Evolutionary conservation across 2,888 invertebrate species (phyloP).

Genomic region (Acanthosepion lycidas): DNA sequence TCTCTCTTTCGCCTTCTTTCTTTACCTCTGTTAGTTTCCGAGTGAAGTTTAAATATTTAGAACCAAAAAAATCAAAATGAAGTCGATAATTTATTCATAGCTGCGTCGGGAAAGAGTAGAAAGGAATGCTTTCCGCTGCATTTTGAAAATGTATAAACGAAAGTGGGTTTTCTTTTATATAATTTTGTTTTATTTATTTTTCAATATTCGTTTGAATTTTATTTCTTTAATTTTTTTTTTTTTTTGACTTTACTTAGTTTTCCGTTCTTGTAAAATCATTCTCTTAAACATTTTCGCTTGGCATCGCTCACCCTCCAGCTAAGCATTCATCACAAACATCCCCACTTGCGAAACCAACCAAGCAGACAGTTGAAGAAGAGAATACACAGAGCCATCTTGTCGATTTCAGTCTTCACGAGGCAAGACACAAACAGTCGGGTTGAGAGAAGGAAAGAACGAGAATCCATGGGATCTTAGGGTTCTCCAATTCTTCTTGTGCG

Average conservation of each 20-base stretch:
- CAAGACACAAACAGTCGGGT: neutral
- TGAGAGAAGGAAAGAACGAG: neutral
- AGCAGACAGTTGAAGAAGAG: neutral
- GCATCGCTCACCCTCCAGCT: neutral
- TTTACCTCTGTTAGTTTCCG: too few species aligned
- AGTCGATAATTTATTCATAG: too few species aligned
- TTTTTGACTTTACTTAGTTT: neutral
- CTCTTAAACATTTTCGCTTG: neutral
- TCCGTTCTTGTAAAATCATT: neutral
- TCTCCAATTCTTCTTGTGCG: neutral
- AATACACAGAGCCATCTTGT: neutral
- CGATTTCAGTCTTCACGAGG: neutral
- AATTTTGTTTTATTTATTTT: neutral
- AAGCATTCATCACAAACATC: neutral
- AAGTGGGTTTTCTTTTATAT: too few species aligned
- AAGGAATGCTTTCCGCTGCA: too few species aligned
- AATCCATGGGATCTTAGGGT: neutral
- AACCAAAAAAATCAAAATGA: too few species aligned
- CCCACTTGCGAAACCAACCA: neutral
- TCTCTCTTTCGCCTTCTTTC: too few species aligned
- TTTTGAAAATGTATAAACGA: too few species aligned
- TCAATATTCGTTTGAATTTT: neutral
- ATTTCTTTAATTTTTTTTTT: neutral
- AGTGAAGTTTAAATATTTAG: too few species aligned
- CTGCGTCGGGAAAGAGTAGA: too few species aligned